phyloP scores from a whole-genome alignment of 2,797 vertebrate genomes.

The Falco biarmicus region DNA sequence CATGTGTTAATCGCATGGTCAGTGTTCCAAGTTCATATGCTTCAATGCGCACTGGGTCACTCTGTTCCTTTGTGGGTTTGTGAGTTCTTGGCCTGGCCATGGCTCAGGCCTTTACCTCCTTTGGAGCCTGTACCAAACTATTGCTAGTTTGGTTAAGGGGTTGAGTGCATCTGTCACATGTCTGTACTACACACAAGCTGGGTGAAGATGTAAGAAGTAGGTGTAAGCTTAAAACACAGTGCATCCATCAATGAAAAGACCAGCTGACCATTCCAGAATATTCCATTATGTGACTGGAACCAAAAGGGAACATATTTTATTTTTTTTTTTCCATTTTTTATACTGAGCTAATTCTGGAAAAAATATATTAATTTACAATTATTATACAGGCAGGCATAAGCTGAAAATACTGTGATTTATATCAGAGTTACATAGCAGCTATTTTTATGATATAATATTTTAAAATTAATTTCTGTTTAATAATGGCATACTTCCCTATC shows the following conservation, averaged over 20 bases:
- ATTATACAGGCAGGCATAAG: background rate
- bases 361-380: background rate
- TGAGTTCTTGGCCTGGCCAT: too few species aligned
- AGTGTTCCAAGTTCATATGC: too few species aligned
- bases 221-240: background rate
- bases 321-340: background rate
- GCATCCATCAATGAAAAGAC: background rate
- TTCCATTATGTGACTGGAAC: background rate
- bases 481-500: conserved; percentile 5
- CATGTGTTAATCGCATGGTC: too few species aligned
- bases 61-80: too few species aligned
- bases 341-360: background rate
- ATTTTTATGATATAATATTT: background rate
- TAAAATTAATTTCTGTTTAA: background rate
- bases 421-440: background rate
- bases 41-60: too few species aligned
- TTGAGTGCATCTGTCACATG: too few species aligned
- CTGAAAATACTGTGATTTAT: background rate
- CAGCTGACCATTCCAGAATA: background rate
- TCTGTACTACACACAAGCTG: background rate
- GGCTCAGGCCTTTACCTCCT: too few species aligned
- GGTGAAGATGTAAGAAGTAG: background rate
- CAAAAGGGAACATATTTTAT: background rate
- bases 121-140: too few species aligned
- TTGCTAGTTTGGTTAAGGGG: too few species aligned